Evolutionary conservation across 2,888 invertebrate species (phyloP), one percentile per base, ranked within the genome.

Genomic region (Hydrotaea diabolus): DNA sequence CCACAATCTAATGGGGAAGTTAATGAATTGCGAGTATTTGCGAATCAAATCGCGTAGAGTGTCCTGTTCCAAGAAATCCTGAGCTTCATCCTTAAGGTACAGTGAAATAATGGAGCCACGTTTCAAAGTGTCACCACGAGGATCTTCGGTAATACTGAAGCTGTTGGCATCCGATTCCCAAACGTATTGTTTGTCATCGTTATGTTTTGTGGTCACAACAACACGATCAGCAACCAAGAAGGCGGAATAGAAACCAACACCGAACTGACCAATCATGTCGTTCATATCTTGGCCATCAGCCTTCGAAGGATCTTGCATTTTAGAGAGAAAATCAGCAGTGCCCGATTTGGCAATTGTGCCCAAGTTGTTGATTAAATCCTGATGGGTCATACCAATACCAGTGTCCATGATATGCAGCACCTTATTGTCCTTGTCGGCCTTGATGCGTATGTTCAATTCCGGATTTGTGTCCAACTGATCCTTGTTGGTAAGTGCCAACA

Each of bases 1-100:
- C 99, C 99, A 99, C 92, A 99, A 93, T 93, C 96, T 96, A 92
- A 99, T 99, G 84, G 98, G 97, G 95, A 99, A 99, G 93, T 99
- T 99, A 92, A 99, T 99, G 93, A 99, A 99, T 93, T 99, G 99
- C 5, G 98, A 98, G 93, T 99, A 99, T 93, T 99, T 99, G 93
- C 96, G 97, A 85, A 99, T 96, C 83, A 99, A 94, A 88, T 96
- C 95, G 89, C 96, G 96, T 88, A 99, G 94, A 0, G 98, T 98
- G 90, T 97, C 96, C 86, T 96, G 95, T 93, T 99, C 98, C 90
- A 99, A 93, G 94, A 97, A 99, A 93, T 99, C 99, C 87, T 96
- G 94, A 26, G 99, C 98, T 93, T 99, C 99, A 88, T 99, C 98
- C 93, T 99, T 99, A 92, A 99, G 93, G 91, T 98, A 95, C 88